Percentiles rank a stretch among this genome's conserved stretches.
Conservation (phyloP, 1,140 invertebrate species). For the Pygmarrhopalites habei region DNA sequence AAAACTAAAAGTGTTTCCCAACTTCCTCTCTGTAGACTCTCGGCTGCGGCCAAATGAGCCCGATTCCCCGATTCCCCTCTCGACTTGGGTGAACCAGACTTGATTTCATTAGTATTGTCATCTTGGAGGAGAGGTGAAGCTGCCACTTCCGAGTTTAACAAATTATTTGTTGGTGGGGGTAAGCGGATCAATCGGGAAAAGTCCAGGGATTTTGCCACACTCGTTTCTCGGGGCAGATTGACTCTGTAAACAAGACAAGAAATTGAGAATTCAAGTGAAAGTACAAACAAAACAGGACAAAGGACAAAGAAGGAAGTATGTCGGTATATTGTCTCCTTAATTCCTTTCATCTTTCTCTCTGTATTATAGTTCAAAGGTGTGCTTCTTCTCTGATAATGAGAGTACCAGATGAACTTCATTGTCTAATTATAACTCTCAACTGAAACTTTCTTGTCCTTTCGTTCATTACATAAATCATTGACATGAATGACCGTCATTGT, state of each 20-base stretch:
- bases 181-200: constrained; percentile 32
- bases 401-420: no score
- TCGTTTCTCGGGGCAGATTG: constrained; percentile 34
- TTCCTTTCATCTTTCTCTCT: no score
- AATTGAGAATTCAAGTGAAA: not conserved
- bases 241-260: constrained; percentile 30
- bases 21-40: constrained; percentile 17
- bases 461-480: no score
- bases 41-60: constrained; percentile 4
- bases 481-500: no score
- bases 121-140: constrained; percentile 13
- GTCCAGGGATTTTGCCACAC: constrained; percentile 37
- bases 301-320: no score
- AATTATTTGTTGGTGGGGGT: constrained; percentile 24
- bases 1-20: constrained; percentile 35
- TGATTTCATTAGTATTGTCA: not conserved
- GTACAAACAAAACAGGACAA: no score
- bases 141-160: constrained; percentile 22
- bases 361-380: no score
- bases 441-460: no score
- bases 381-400: no score
- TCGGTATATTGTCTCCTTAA: no score
- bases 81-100: no score
- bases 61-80: not conserved
- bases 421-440: no score